phyloP scores from a whole-genome alignment of 1,140 invertebrate species.

The Ephestia elutella region DNA sequence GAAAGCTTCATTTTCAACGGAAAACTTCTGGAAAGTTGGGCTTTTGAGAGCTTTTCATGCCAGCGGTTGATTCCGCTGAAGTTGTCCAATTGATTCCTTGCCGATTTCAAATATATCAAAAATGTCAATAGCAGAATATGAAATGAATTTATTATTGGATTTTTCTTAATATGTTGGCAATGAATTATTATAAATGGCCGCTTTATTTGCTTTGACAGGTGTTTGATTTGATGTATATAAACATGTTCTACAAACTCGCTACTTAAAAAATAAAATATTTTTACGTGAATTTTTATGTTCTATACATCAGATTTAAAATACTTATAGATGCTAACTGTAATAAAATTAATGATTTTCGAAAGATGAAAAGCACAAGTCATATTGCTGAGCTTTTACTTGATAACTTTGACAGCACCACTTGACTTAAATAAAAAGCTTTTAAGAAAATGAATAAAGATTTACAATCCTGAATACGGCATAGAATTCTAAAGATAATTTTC shows the following conservation, averaged over 20 bases:
- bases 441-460: constrained; percentile 1
- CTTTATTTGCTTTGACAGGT: too few relatives aligned
- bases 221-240: too few relatives aligned
- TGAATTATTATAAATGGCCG: too few relatives aligned
- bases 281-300: too few relatives aligned
- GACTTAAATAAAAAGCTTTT: not conserved
- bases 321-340: too few relatives aligned
- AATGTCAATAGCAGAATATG: not conserved
- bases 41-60: constrained; percentile 1
- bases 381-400: not conserved
- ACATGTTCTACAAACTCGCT: too few relatives aligned
- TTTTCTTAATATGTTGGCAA: too few relatives aligned
- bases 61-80: constrained; percentile 1
- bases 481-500: not conserved
- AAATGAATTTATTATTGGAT: not conserved
- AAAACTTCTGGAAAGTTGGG: not conserved
- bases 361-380: constrained; percentile 2
- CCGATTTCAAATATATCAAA: constrained; percentile 1
- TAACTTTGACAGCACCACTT: constrained; percentile 1
- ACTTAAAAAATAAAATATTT: too few relatives aligned
- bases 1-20: not conserved
- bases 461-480: not conserved
- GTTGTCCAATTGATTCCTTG: constrained; percentile 1
- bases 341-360: not conserved
- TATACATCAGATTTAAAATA: too few relatives aligned